Evolutionary conservation across 2,797 vertebrate genomes (phyloP).

Genomic region (Dermochelys coriacea): DNA sequence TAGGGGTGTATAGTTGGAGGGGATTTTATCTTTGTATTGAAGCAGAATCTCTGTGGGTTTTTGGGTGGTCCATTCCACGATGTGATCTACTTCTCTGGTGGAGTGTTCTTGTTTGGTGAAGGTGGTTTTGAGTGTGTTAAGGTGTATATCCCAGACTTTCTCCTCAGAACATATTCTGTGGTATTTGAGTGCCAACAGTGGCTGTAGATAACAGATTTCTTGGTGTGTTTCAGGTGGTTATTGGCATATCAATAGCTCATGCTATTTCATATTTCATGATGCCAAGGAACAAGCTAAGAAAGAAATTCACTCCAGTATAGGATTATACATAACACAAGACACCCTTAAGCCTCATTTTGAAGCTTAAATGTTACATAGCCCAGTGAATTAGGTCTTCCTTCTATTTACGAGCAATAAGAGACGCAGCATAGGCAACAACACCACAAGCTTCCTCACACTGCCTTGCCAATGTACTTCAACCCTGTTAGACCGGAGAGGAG

Average conservation of each 20-base stretch:
- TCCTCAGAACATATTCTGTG: background rate
- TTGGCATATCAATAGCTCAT: conserved; percentile 50
- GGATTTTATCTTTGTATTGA: too few species aligned
- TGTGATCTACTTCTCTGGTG: too few species aligned
- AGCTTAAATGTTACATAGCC: background rate
- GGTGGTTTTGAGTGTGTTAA: too few species aligned
- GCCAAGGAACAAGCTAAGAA: conserved; percentile 45
- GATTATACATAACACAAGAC: background rate
- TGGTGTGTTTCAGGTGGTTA: conserved; percentile 56
- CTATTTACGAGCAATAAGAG: conserved; percentile 16
- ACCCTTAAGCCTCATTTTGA: background rate
- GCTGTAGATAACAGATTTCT: background rate
- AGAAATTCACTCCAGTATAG: conserved; percentile 41
- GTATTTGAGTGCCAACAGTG: background rate
- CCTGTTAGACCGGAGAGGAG: background rate
- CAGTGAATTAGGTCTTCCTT: conserved; percentile 24
- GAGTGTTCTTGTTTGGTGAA: too few species aligned
- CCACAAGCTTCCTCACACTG: background rate
- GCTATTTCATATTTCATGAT: conserved; percentile 19
- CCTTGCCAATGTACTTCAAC: conserved; percentile 19
- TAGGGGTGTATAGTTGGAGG: too few species aligned
- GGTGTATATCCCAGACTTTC: background rate
- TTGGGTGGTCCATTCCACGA: too few species aligned
- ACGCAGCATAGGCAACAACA: background rate
- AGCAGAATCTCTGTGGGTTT: too few species aligned